Evolutionary conservation across 2,888 invertebrate genomes (phyloP).

Genomic region (Mesodorylaimus sp.): DNA sequence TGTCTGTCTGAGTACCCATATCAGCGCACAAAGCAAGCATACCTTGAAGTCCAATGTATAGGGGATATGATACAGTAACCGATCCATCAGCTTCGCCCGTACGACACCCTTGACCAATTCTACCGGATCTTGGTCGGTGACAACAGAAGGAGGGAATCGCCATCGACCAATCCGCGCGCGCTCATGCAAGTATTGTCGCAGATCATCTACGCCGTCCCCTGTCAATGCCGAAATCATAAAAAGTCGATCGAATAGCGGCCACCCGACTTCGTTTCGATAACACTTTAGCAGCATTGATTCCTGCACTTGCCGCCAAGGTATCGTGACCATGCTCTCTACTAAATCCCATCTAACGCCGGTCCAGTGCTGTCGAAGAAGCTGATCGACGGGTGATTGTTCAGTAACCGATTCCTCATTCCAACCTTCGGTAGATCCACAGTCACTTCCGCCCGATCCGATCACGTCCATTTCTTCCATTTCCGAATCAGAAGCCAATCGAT

Average conservation of each 20-base stretch:
- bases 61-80: slow-evolving; percentile 65
- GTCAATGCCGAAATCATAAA: slow-evolving; percentile 75
- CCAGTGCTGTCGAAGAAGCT: too few relatives aligned
- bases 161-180: slow-evolving; percentile 37
- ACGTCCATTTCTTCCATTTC: too few relatives aligned
- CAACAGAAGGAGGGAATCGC: slow-evolving; percentile 46
- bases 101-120: slow-evolving; percentile 53
- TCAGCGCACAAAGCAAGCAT: slow-evolving; percentile 15
- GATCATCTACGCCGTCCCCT: slow-evolving; percentile 51
- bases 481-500: too few relatives aligned
- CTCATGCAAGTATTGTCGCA: slow-evolving; percentile 38
- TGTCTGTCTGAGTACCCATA: too few relatives aligned
- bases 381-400: too few relatives aligned
- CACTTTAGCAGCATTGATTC: slow-evolving; percentile 36
- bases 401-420: too few relatives aligned
- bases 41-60: slow-evolving; percentile 45
- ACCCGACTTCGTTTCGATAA: slow-evolving; percentile 36
- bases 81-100: slow-evolving; percentile 61
- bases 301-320: slow-evolving; percentile 24
- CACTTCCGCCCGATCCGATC: too few relatives aligned
- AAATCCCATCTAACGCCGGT: too few relatives aligned
- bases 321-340: too few relatives aligned
- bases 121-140: slow-evolving; percentile 55
- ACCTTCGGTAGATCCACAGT: too few relatives aligned
- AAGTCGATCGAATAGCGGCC: slow-evolving; percentile 63